Evolutionary conservation across 1,140 invertebrate genomes (phyloP), one percentile per base, ranked within the genome.

Genomic region (Bradynema listronoti): DNA sequence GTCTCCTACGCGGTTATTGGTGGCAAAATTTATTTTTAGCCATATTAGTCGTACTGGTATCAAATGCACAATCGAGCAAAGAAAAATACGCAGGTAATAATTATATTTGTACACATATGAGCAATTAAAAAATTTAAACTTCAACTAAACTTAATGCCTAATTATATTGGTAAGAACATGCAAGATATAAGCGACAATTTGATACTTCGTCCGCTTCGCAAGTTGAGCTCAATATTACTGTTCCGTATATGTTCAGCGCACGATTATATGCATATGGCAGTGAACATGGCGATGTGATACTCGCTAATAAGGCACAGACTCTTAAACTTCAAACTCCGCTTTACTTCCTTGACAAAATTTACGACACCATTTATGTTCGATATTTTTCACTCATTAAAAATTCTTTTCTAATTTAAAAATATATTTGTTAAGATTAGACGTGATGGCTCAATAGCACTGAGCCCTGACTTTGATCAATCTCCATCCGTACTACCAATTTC

Each of bases 221-320:
- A 47, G 73, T 73, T 25, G 70, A 72, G 49, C 46, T 72, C 19
- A 72, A 72, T 47, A 71, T 68, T 30, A 73, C 70, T 4, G 72
- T 74, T 19, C 72, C 72, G 1, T 74, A 71, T 50, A 77, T 74
- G 34, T 74, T 74, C 63, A 54, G 52, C 45, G 73, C 73, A 11
- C 49, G 73, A 24, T 49, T 75, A 22, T 75, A 75, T 58, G 66
- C 73, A 25, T 75, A 71, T 51, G 73, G 73, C 0, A 11, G 32
- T 11, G 43, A 47, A 30, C 58, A 69, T n/a, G 67, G 63, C 3
- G 67, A 69, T 51, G n/a, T 49, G 14, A 25, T 34, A 19, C 16
- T 46, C 9, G 36, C 59, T 42, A 27, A 36, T 33, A 69, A 70
- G 43, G 33, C 32, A 7, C 51, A 58, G 41, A 39, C 61, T 47